Evolutionary conservation across 2,797 vertebrate species (phyloP), one percentile per base, ranked within the genome.

Genomic region (Acomys russatus): DNA sequence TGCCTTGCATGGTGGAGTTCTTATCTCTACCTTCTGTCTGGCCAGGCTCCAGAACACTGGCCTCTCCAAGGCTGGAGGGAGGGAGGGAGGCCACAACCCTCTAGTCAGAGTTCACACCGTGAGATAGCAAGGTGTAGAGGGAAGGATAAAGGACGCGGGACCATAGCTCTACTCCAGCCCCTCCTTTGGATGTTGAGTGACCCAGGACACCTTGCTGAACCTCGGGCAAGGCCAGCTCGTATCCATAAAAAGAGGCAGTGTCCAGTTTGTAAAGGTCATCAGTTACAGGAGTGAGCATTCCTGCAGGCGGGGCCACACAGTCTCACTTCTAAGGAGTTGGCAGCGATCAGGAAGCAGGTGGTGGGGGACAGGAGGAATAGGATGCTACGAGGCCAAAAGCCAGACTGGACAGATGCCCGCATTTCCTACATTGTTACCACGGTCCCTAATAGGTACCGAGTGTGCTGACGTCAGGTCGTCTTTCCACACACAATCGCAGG

Each of bases 191-290:
- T 51, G 74, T 38, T 73, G 33, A 93, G 63, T 25, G 22, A 73
- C 23, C 10, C 6, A 0, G 9, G 35, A 51, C 12, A 49, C 0
- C 11, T 77, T 2, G 15, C 18, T 12, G 30, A 74, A 6, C 23
- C 23, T 35, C 35, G 30, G 6, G 9, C 61, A 49, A 70, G 23
- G 2, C 54, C 2, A 2, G 25, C 9, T 74, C 6, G 0, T 23
- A 82, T 77, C 12, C 1, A 17, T 23, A 33, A 71, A 44, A 44
- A 30, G 59, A n/a, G 38, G 33, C 3, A 28, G 73, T 3, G 2
- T n/a, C 18, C 8, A 28, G 63, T 7, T n/a, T 82, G 38, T 49
- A 49, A 63, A 59, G 17, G 51, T 30, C 44, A 70, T 54, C 49
- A 6, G 56, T 0, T 0, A 30, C 33, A 35, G 54, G 66, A 17